A percentile compares a stretch with the other conserved stretches of the same genome.
These are phyloP conservation scores for Eulemur coronatus DNA, from an alignment of 2,797 vertebrate species.

Conservation along the genomic window DNA sequence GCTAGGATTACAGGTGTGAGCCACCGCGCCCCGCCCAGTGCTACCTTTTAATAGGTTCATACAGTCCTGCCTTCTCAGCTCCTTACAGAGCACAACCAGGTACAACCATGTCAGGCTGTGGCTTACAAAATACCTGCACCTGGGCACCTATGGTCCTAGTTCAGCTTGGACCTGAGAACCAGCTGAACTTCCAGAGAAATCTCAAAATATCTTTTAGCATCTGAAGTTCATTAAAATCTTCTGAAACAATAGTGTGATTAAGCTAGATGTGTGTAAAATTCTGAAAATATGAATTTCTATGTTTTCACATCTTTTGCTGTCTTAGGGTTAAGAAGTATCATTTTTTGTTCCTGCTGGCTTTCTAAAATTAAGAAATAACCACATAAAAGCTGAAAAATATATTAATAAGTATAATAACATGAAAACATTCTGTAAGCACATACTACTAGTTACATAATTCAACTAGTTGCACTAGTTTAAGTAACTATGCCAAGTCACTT, in stretches of 20 bases:
- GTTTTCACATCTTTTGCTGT: background rate
- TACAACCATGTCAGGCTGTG: background rate
- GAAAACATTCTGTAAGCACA: background rate
- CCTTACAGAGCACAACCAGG: background rate
- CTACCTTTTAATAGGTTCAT: background rate
- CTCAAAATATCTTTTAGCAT: background rate
- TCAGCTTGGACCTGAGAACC: background rate
- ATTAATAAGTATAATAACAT: background rate
- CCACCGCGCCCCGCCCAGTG: too few relatives aligned
- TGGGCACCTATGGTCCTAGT: background rate
- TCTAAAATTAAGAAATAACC: slow-evolving; percentile 5
- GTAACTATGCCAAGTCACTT: background rate
- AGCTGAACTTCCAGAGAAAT: background rate
- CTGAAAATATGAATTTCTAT: background rate
- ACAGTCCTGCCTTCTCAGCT: background rate
- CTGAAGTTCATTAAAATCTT: background rate
- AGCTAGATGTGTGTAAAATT: background rate
- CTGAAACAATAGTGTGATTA: background rate
- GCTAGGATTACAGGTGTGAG: too few relatives aligned
- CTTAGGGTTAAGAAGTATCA: background rate
- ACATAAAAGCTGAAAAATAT: background rate
- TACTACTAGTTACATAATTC: background rate
- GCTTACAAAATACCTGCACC: background rate
- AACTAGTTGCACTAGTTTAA: background rate
- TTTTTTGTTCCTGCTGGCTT: background rate